Evolutionary conservation across 1,140 invertebrate genomes (phyloP).

Genomic region (Asbolus verrucosus): DNA sequence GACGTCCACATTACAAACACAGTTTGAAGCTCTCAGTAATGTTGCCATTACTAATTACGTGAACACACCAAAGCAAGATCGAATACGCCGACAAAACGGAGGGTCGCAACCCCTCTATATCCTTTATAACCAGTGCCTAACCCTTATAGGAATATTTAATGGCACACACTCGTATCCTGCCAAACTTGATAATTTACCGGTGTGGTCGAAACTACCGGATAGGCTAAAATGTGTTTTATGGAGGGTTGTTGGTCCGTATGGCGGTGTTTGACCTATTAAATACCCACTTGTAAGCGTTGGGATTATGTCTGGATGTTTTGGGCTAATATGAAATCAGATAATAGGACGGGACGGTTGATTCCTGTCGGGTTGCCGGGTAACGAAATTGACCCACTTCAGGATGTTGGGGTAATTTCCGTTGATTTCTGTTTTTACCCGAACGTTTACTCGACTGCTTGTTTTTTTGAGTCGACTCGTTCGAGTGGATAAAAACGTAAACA

Average conservation of each 20-base stretch:
- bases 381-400: too few species aligned
- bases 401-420: not conserved
- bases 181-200: constrained; percentile 3
- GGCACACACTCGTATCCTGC: constrained; percentile 4
- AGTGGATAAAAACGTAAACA: not conserved
- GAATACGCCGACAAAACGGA: not conserved
- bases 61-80: not conserved
- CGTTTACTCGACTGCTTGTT: not conserved
- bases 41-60: constrained; percentile 3
- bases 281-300: constrained; percentile 2
- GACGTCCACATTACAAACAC: not conserved
- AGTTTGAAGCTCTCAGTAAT: not conserved
- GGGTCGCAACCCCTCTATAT: not conserved
- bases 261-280: constrained; percentile 8
- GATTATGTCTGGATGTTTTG: constrained; percentile 2
- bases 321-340: constrained; percentile 8
- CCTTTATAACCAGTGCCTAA: not conserved
- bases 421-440: not conserved
- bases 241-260: constrained; percentile 3
- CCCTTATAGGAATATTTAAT: constrained; percentile 8
- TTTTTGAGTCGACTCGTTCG: not conserved
- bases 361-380: too few species aligned
- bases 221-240: constrained; percentile 2
- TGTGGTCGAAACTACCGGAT: not conserved
- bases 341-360: not conserved